Evolutionary conservation across 2,888 invertebrate species (phyloP).

Genomic region (Melinaea menophilus): DNA sequence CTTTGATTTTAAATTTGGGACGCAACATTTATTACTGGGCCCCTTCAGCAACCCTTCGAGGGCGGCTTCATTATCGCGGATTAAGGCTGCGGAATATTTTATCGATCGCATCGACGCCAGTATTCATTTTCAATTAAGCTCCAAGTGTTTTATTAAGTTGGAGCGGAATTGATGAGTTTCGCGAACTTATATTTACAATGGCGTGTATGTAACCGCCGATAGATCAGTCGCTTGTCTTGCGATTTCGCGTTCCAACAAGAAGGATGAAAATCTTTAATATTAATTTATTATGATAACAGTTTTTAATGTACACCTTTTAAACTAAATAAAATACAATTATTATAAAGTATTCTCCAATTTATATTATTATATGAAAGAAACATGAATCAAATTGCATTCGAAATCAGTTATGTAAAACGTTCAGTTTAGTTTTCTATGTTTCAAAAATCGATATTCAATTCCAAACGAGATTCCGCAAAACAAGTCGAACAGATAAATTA

Average conservation of each 20-base stretch:
- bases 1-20: conserved; percentile 78
- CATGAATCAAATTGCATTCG: not conserved
- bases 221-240: conserved; percentile 29
- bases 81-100: conserved; percentile 77
- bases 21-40: conserved; percentile 77
- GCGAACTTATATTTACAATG: conserved; percentile 77
- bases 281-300: not conserved
- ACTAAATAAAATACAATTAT: not conserved
- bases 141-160: conserved; percentile 78
- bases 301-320: not conserved
- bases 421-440: conserved; percentile 12
- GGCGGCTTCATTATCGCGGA: conserved; percentile 76
- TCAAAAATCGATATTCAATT: conserved; percentile 68
- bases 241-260: conserved; percentile 10
- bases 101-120: conserved; percentile 73
- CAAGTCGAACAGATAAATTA: conserved; percentile 70
- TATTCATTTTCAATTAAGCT: conserved; percentile 79
- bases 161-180: conserved; percentile 77
- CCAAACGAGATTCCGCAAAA: conserved; percentile 62
- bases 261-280: conserved; percentile 1
- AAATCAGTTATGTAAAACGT: not conserved
- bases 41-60: conserved; percentile 73
- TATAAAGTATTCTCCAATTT: not conserved
- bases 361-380: not conserved
- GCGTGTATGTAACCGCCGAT: conserved; percentile 54